Evolutionary conservation across 2,797 vertebrate genomes (phyloP).

Genomic region (Diceros bicornis): DNA sequence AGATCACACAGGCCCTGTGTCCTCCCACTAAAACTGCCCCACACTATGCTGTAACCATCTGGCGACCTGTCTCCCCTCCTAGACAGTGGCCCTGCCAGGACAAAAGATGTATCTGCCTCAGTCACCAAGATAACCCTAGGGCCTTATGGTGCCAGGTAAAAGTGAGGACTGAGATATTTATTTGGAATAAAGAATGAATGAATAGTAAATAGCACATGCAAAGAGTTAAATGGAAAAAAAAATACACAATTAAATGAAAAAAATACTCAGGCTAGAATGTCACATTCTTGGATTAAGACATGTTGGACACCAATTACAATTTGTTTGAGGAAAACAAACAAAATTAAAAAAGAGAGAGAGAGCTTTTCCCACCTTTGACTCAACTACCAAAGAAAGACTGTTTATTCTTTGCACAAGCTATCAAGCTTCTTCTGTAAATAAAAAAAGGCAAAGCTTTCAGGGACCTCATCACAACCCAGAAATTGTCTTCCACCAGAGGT

Average conservation of each 20-base stretch:
- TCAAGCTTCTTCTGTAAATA: slow-evolving; percentile 16
- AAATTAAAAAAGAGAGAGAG: neutral
- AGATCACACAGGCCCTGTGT: neutral
- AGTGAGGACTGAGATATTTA: slow-evolving; percentile 19
- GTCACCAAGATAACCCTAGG: neutral
- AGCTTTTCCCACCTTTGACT: neutral
- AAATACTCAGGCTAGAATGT: neutral
- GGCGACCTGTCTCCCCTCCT: neutral
- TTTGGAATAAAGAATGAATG: slow-evolving; percentile 46
- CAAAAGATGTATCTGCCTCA: neutral
- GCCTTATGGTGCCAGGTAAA: neutral
- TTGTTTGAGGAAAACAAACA: slow-evolving; percentile 35
- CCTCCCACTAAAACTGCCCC: neutral
- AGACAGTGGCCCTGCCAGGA: neutral
- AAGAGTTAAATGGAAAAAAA: neutral
- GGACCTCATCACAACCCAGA: neutral
- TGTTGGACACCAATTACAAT: slow-evolving; percentile 39
- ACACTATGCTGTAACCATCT: neutral
- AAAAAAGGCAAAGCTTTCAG: slow-evolving; percentile 25
- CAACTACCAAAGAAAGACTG: slow-evolving; percentile 8
- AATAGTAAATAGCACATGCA: neutral
- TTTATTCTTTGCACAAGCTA: slow-evolving; percentile 21
- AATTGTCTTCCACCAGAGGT: neutral
- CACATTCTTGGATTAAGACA: slow-evolving; percentile 37
- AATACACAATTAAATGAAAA: neutral